Evolutionary conservation across 2,113 vertebrate species (phyloP), one percentile per base, ranked within the genome.

Genomic region (Thymallus thymallus): DNA sequence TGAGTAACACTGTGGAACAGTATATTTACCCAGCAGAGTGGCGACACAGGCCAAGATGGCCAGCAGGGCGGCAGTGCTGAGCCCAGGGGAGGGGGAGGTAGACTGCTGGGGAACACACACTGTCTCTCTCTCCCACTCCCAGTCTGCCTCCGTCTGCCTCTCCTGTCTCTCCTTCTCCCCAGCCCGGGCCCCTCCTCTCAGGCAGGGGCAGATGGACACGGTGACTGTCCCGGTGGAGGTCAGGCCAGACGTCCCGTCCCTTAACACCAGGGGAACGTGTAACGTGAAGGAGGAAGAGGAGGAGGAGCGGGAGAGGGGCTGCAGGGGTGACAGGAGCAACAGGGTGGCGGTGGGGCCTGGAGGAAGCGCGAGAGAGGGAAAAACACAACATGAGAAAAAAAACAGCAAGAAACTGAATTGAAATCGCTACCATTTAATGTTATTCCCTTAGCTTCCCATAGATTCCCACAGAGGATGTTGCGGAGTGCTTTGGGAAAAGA

Each of bases 61-160:
- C 76, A 97, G 91, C 83, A 97, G 88, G 74, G 96, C 95, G 0
- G 94, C 94, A 0, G 95, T 96, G 81, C 95, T 96, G 89, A 95
- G 95, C 9, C 95, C 95, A 0, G 93, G 91, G 0, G 95, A 88
- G 0, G 95, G 94, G 63, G 92, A 80, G 1, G 93, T 89, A 69
- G 94, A 94, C 74, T 91, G 92, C 83, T 92, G 91, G 32, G 92
- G 93, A 48, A 93, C 88, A 81, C 93, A 94, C 65, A 91, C 89
- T 0, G 91, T 88, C 76, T 92, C 92, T 62, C 85, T 82, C 13
- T 92, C 91, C 91, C 89, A 91, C 78, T 92, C 90, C 68, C 84
- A 90, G 69, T 90, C 55, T 80, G 86, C 63, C 45, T 16, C 18
- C 45, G 9, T 23, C 60, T 18, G 20, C 61, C 62, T 13, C 62